These are phyloP conservation scores for Melanostoma scalare DNA, from an alignment of 2,888 invertebrate species.

Conservation along the genomic window DNA sequence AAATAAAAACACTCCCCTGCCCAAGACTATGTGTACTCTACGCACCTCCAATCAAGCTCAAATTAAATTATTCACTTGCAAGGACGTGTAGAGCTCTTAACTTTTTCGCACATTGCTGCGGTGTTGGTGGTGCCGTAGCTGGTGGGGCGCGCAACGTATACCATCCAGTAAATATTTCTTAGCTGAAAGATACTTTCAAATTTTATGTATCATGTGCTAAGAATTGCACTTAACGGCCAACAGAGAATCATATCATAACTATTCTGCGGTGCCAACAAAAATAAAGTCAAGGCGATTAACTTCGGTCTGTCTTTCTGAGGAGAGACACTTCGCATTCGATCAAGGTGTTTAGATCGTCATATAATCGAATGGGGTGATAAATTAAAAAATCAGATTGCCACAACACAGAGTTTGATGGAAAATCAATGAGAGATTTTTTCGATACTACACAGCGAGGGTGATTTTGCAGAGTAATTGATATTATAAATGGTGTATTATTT, in stretches of 20 bases:
- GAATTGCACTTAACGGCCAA: constrained; percentile 39
- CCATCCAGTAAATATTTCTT: background rate
- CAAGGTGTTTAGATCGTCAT: constrained; percentile 37
- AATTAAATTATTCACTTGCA: constrained; percentile 17
- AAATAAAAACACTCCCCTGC: background rate
- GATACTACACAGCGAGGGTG: constrained; percentile 1
- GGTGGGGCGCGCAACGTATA: no score
- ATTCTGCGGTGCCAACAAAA: constrained; percentile 41
- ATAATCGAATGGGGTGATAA: constrained; percentile 44
- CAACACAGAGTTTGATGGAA: constrained; percentile 21
- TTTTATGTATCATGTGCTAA: constrained; percentile 60
- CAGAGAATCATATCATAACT: constrained; percentile 38
- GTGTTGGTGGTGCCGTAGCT: no score
- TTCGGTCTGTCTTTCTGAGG: constrained; percentile 29
- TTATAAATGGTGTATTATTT: constrained; percentile 43
- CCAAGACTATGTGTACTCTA: background rate
- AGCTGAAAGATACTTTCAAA: constrained; percentile 59
- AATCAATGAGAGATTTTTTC: constrained; percentile 29
- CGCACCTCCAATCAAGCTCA: constrained; percentile 17
- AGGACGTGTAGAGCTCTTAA: constrained; percentile 14
- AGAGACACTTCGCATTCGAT: constrained; percentile 18
- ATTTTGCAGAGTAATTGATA: constrained; percentile 36
- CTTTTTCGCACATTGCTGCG: constrained; percentile 7
- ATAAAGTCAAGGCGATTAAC: constrained; percentile 61
- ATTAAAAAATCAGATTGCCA: constrained; percentile 36